phyloP scores from a whole-genome alignment of 2,113 vertebrate species.

The Tetrax tetrax region DNA sequence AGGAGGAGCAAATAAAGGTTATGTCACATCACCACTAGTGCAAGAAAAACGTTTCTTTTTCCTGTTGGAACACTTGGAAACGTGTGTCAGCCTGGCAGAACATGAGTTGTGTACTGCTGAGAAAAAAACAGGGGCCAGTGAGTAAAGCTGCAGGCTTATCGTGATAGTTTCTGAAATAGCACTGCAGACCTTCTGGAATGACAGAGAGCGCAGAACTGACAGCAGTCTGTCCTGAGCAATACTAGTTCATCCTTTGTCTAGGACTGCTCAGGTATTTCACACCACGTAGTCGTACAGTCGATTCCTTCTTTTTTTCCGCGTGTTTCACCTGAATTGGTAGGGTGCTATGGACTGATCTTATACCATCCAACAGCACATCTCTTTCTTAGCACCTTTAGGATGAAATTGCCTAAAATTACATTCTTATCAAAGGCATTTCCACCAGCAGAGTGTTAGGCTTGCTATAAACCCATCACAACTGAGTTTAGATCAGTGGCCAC shows the following conservation, averaged over 20 bases:
- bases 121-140: background rate
- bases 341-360: background rate
- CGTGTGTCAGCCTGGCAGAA: background rate
- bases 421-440: background rate
- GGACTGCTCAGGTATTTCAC: background rate
- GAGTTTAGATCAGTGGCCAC: background rate
- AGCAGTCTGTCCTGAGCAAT: background rate
- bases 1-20: constrained; percentile 20
- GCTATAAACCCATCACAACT: background rate
- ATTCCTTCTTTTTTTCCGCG: background rate
- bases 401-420: background rate
- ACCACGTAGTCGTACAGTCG: background rate
- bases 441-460: background rate
- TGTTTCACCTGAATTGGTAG: background rate
- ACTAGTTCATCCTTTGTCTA: background rate
- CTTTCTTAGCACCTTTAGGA: background rate
- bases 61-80: background rate
- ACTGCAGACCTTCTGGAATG: background rate
- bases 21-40: background rate
- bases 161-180: background rate
- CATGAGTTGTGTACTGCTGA: background rate
- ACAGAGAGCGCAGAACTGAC: background rate
- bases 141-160: background rate
- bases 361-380: rapidly evolving
- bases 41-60: rapidly evolving